phyloP scores from a whole-genome alignment of 2,797 vertebrate species.

The Balearica regulorum region DNA sequence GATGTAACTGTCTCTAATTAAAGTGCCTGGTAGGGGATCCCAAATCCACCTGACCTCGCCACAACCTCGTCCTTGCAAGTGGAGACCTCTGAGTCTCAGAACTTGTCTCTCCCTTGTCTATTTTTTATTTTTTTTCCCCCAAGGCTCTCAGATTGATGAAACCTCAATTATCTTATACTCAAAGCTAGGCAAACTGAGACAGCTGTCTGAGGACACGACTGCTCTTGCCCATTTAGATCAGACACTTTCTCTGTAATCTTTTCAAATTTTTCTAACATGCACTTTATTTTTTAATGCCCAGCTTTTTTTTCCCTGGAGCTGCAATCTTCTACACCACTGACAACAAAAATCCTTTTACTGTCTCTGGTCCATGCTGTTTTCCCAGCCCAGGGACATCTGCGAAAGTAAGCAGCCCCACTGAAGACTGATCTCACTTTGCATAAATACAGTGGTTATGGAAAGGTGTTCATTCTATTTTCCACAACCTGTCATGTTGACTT shows the following conservation, averaged over 20 bases:
- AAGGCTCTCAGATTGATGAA: background rate
- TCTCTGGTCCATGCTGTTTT: slow-evolving; percentile 8
- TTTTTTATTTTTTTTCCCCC: background rate
- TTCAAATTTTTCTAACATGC: slow-evolving; percentile 1
- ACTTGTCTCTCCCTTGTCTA: background rate
- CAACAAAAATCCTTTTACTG: slow-evolving; percentile 31
- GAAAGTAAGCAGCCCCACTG: slow-evolving; percentile 10
- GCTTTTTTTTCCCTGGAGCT: background rate
- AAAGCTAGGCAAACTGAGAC: background rate
- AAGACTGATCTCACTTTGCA: slow-evolving; percentile 47
- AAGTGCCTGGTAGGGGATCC: background rate
- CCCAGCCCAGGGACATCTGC: slow-evolving; percentile 14
- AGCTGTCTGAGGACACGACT: background rate
- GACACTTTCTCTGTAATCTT: slow-evolving; percentile 17
- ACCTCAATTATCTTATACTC: slow-evolving; percentile 29
- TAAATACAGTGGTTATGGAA: slow-evolving; percentile 60
- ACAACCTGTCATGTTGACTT: slow-evolving; percentile 50
- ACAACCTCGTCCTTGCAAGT: background rate
- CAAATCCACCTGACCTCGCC: background rate
- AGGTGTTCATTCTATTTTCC: slow-evolving; percentile 53
- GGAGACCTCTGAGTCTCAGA: background rate
- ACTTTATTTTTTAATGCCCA: slow-evolving; percentile 14
- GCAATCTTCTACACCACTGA: slow-evolving; percentile 15
- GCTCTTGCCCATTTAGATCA: slow-evolving; percentile 29
- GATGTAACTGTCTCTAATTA: background rate